Base-by-base conservation (phyloP, 2,888 invertebrate genomes). In the Neria commutata region DNA sequence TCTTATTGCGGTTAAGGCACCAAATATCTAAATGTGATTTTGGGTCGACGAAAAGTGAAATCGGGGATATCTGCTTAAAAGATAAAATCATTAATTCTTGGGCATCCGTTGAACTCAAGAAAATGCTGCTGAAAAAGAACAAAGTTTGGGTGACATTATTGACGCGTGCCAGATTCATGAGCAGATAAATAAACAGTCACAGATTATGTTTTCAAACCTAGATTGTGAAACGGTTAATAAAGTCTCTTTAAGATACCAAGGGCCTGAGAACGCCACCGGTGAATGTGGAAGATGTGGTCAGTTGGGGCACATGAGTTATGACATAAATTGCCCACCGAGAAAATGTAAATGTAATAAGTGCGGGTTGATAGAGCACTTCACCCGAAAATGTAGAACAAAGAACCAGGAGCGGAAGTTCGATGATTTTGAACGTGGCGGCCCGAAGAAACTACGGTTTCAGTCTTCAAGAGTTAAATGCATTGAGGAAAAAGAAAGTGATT, bases 1-100 rank as follows among this genome's bases (percentile, higher is more conserved):
- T 75, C 60, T 23, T 73, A 8, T 29, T 69, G 5, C 61, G 67
- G 37, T 45, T 75, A 1, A 11, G 61, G 16, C 54, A 58, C 26
- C 61, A 61, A 26, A 51, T 56, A 2, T 40, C 33, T 8, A 58
- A 60, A 54, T 58, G 54, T 42, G 48, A 53, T 2, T 61, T 64
- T 47, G 57, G 59, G 5, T 16, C 56, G 24, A 56, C 53, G 2
- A 37, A 55, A n/a, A 17, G 23, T 17, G 59, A 63, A 51, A 56
- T 63, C 40, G 14, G 55, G 25, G 61, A 58, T 17, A 65, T 65
- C 37, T 59, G 49, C 26, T 40, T 67, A 45, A 67, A 60, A 23
- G 61, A 62, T 53, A 61, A 63, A 25, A 47, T 65, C 23, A 65
- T 65, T 45, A 62, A 62, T 56, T 56, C 57, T 2, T 66, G 62